phyloP scores from a whole-genome alignment of 2,113 vertebrate species.

The Brienomyrus longianalis region DNA sequence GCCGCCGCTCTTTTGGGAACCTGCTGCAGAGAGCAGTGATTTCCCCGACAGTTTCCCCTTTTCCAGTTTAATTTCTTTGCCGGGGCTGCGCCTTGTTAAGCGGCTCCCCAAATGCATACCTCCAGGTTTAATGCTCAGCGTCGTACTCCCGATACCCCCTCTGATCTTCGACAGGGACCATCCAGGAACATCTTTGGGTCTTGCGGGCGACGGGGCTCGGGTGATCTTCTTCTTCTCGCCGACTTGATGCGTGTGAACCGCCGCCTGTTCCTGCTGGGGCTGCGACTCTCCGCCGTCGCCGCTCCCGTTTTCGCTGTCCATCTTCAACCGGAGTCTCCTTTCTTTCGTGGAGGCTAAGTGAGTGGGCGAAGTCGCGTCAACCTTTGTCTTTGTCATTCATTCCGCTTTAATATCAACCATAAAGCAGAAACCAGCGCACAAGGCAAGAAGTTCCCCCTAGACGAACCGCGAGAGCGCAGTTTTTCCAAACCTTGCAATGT shows the following conservation, averaged over 20 bases:
- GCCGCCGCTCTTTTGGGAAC: conserved; percentile 28
- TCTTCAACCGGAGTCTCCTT: conserved; percentile 63
- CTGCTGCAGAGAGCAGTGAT: conserved; percentile 29
- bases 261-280: conserved; percentile 38
- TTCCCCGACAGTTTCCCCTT: conserved; percentile 47
- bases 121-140: conserved; percentile 64
- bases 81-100: conserved; percentile 60
- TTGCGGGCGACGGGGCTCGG: conserved; percentile 81
- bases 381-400: conserved; percentile 79
- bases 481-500: not conserved
- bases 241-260: conserved; percentile 23
- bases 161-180: conserved; percentile 81
- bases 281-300: conserved; percentile 47
- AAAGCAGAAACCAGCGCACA: conserved; percentile 40
- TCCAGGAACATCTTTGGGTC: conserved; percentile 79
- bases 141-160: conserved; percentile 63
- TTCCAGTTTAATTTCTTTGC: conserved; percentile 50
- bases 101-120: conserved; percentile 60
- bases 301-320: conserved; percentile 60
- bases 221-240: conserved; percentile 74
- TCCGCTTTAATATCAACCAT: conserved; percentile 47
- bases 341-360: conserved; percentile 63
- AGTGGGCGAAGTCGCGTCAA: conserved; percentile 60
- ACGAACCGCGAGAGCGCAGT: conserved; percentile 6
- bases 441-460: conserved; percentile 29